These are phyloP conservation scores for Smutsia gigantea DNA, from an alignment of 2,797 vertebrate genomes.

Conservation along the genomic window DNA sequence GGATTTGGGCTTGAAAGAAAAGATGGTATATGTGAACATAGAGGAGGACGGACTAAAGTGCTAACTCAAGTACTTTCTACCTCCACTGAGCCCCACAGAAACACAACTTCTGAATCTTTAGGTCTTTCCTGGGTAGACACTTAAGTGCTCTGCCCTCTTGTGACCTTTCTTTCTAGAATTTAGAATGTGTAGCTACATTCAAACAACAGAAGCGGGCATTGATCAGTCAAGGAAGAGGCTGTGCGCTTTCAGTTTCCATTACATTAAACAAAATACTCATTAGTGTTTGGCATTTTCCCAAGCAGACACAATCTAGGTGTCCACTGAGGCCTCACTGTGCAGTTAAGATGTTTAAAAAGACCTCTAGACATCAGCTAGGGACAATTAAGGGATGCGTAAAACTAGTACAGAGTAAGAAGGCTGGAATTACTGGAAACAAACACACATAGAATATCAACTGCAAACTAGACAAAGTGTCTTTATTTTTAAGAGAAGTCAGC, in stretches of 20 bases:
- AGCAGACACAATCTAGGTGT: slow-evolving; percentile 77
- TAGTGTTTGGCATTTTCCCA: slow-evolving; percentile 79
- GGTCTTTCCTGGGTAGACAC: neutral
- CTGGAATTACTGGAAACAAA: slow-evolving; percentile 77
- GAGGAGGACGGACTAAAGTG: neutral
- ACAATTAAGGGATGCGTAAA: slow-evolving; percentile 71
- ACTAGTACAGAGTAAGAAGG: slow-evolving; percentile 56
- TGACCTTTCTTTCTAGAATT: slow-evolving; percentile 56
- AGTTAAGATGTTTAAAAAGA: slow-evolving; percentile 75
- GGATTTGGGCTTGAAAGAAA: neutral
- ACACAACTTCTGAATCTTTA: slow-evolving; percentile 52
- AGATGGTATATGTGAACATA: neutral
- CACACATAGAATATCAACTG: slow-evolving; percentile 31
- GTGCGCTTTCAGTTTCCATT: slow-evolving; percentile 72
- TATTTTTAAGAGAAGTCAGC: slow-evolving; percentile 56
- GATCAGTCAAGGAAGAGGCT: slow-evolving; percentile 62
- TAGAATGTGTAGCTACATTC: slow-evolving; percentile 65
- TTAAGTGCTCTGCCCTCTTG: slow-evolving; percentile 50
- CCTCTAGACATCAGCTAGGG: slow-evolving; percentile 66
- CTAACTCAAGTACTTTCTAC: neutral
- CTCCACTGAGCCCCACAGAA: neutral
- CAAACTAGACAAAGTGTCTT: slow-evolving; percentile 33
- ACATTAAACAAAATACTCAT: slow-evolving; percentile 80
- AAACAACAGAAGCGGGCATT: slow-evolving; percentile 70
- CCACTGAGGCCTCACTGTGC: slow-evolving; percentile 66